Evolutionary conservation across 2,113 vertebrate genomes (phyloP), one percentile per base, ranked within the genome.

Genomic region (Numida meleagris): DNA sequence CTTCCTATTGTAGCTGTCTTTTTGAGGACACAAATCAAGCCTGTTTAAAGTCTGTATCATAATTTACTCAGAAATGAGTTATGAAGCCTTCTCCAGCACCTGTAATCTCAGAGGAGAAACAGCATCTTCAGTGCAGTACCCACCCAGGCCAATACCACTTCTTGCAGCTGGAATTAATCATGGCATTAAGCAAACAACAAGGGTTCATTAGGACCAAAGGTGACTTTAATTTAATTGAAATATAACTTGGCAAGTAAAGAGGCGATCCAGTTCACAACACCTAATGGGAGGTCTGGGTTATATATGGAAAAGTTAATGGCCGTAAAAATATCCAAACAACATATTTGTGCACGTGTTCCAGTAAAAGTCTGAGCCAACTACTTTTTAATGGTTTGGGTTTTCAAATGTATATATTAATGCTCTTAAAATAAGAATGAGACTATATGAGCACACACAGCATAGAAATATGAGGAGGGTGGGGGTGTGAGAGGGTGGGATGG

Each of bases 141-240:
- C 88, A 90, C 90, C 83, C 91, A 84, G 82, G 78, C 70, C 92
- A 95, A 92, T 88, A 85, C 86, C 58, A 84, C 75, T 95, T 43
- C 88, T 95, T 91, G 90, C 95, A 97, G 94, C 95, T 97, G 96
- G 96, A 97, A 82, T 94, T 94, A 96, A 97, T 97, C 84, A 97
- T 91, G 91, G 85, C 94, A 97, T 95, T 97, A 96, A 92, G 91
- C 96, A 96, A 96, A 97, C 93, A 97, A 96, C 91, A 83, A 94
- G 95, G 90, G 94, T 96, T 97, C 95, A 96, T 97, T 97, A 96
- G 92, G 94, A 95, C 91, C 90, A 97, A 97, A 97, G 95, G 97
- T 96, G 94, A 97, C 95, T 97, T 96, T 96, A 96, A 97, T 97
- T 96, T 96, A 95, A 96, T 96, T 97, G 96, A 96, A 97, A 97